Percentiles rank a stretch among this genome's conserved stretches.
phyloP scores from a whole-genome alignment of 2,797 vertebrate genomes.

The Microctenopoma steveboyesi region DNA sequence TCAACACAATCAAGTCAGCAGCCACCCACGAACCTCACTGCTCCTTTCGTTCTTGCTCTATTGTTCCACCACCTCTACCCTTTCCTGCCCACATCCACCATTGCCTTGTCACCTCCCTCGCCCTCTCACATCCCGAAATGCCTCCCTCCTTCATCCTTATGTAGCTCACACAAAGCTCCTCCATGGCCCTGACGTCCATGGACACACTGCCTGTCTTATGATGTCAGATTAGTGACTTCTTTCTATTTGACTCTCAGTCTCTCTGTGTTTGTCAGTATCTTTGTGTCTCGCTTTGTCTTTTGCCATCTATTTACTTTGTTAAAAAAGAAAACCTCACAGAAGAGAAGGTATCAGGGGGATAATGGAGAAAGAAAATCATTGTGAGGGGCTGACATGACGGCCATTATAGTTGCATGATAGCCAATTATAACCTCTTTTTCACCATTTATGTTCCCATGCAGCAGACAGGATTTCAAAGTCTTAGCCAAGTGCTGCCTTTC shows the following conservation, averaged over 20 bases:
- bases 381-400: conserved; percentile 47
- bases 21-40: conserved; percentile 10
- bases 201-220: conserved; percentile 37
- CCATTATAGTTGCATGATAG: conserved; percentile 61
- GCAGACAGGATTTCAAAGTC: conserved; percentile 55
- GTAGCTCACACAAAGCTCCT: conserved; percentile 26
- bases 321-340: neutral
- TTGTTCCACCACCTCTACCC: conserved; percentile 24
- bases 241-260: conserved; percentile 30
- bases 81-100: neutral
- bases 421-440: conserved; percentile 69
- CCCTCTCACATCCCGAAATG: conserved; percentile 1
- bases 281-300: conserved; percentile 13
- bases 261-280: conserved; percentile 12
- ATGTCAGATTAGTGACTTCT: conserved; percentile 40
- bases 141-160: neutral
- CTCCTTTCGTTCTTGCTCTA: conserved; percentile 12
- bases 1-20: conserved; percentile 1
- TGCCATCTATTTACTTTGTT: conserved; percentile 20
- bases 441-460: conserved; percentile 39
- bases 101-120: conserved; percentile 21
- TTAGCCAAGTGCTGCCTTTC: conserved; percentile 49
- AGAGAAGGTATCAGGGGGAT: conserved; percentile 31
- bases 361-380: conserved; percentile 30
- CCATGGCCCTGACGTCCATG: conserved; percentile 27